Evolutionary conservation across 2,888 invertebrate genomes (phyloP).

Genomic region (Tyria jacobaeae): DNA sequence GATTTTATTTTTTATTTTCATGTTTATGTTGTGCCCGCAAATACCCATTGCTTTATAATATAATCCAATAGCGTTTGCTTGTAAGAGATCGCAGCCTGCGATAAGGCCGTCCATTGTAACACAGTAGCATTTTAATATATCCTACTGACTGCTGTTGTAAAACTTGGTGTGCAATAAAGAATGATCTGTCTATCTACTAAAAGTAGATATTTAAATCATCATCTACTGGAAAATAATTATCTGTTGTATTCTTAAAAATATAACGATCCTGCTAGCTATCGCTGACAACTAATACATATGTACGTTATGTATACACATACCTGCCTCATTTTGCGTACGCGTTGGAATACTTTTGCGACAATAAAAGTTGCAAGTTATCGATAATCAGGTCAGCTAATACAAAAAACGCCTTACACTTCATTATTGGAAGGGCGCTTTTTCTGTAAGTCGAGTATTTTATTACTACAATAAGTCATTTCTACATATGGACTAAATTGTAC

Average conservation of each 20-base stretch:
- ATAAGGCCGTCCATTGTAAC: too few species aligned
- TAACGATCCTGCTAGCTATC: not conserved
- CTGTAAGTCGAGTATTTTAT: not conserved
- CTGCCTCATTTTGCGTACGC: not conserved
- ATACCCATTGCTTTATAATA: too few species aligned
- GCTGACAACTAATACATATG: too few species aligned
- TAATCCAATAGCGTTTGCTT: too few species aligned
- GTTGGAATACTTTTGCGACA: not conserved
- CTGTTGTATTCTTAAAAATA: not conserved
- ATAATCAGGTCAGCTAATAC: not conserved
- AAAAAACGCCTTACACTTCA: not conserved
- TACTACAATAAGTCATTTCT: not conserved
- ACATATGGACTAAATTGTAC: not conserved
- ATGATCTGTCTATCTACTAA: too few species aligned
- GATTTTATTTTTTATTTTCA: too few species aligned
- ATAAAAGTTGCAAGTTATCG: not conserved
- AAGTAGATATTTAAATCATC: not conserved
- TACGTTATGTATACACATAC: too few species aligned
- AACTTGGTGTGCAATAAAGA: too few species aligned
- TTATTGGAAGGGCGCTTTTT: not conserved
- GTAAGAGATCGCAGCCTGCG: too few species aligned
- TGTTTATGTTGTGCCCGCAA: too few species aligned
- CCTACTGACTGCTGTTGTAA: too few species aligned
- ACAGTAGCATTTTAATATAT: too few species aligned
- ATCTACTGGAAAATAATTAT: not conserved